Conservation (phyloP, 2,113 vertebrate species). For the Myiagra hebetior region DNA sequence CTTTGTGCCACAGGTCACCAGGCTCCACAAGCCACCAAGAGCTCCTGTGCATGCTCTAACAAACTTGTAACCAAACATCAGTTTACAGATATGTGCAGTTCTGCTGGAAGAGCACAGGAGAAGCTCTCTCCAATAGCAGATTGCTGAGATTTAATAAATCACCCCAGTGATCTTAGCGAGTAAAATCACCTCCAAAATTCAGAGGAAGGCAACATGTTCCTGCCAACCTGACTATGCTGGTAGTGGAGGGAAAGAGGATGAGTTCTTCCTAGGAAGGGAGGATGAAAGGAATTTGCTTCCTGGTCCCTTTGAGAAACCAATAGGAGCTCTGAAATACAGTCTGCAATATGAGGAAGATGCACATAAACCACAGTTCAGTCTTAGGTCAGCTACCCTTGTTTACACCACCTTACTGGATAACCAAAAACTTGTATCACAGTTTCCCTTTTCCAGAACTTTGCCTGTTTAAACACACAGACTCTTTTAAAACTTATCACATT, state of each 20-base stretch:
- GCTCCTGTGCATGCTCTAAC: not conserved
- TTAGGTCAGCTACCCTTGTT: not conserved
- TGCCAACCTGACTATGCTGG: not conserved
- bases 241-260: not conserved
- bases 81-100: not conserved
- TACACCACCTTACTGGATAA: not conserved
- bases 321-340: not conserved
- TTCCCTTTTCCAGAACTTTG: not conserved
- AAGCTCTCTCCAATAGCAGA: not conserved
- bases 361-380: not conserved
- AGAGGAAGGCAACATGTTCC: not conserved
- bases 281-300: not conserved
- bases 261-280: not conserved
- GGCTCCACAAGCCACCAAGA: not conserved
- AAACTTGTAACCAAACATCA: not conserved
- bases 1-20: not conserved
- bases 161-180: not conserved
- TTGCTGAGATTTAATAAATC: not conserved
- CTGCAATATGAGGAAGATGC: not conserved
- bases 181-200: not conserved
- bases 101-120: not conserved
- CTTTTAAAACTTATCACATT: not conserved
- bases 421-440: not conserved
- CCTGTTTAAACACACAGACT: not conserved
- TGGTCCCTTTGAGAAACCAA: not conserved